Conservation (phyloP, 1,140 invertebrate genomes). For the Reticulitermes speratus region DNA sequence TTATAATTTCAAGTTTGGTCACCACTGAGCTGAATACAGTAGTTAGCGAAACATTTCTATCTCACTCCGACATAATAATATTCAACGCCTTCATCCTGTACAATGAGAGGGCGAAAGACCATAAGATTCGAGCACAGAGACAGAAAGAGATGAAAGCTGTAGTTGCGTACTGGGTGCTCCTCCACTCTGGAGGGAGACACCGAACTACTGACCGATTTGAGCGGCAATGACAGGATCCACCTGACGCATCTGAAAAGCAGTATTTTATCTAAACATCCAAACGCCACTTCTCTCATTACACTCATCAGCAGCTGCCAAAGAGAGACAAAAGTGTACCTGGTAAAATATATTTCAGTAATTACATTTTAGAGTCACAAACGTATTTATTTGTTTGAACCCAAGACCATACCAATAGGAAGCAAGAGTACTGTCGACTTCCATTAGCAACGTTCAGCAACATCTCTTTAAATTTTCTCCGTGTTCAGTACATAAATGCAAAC, state of each 20-base stretch:
- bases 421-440: too few relatives aligned
- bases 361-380: too few relatives aligned
- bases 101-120: not conserved
- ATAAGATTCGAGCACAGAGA: not conserved
- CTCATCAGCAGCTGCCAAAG: too few relatives aligned
- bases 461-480: too few relatives aligned
- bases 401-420: too few relatives aligned
- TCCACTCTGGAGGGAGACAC: not conserved
- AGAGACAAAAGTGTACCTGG: too few relatives aligned
- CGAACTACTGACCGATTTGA: not conserved
- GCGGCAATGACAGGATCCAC: not conserved
- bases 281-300: too few relatives aligned
- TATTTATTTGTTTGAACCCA: too few relatives aligned
- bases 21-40: not conserved
- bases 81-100: not conserved
- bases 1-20: not conserved
- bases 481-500: too few relatives aligned
- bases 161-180: not conserved
- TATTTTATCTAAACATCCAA: too few relatives aligned
- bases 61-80: not conserved
- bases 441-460: too few relatives aligned
- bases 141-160: not conserved
- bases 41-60: not conserved
- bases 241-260: not conserved
- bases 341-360: too few relatives aligned